phyloP scores from a whole-genome alignment of 2,888 invertebrate genomes.

The Tipula unca region DNA sequence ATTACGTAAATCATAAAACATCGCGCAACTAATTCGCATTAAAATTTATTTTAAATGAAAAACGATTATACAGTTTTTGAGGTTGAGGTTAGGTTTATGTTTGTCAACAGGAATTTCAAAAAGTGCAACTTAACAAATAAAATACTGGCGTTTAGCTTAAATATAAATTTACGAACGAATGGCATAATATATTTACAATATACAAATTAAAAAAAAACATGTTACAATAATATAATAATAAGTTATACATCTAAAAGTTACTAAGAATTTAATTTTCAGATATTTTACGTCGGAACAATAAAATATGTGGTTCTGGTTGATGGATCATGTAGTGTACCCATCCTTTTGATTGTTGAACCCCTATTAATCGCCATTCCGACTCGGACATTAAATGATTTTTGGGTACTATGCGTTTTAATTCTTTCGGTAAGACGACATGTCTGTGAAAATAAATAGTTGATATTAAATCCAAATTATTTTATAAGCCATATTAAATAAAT shows the following conservation, averaged over 20 bases:
- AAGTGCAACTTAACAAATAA: not conserved
- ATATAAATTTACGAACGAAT: not conserved
- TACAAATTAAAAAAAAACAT: not conserved
- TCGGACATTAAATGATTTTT: conserved; percentile 91
- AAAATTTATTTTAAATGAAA: too few species aligned
- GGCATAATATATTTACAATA: not conserved
- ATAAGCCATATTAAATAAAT: not conserved
- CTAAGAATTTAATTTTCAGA: conserved; percentile 37
- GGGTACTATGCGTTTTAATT: conserved; percentile 81
- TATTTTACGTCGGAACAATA: conserved; percentile 72
- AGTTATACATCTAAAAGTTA: not conserved
- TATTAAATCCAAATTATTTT: not conserved
- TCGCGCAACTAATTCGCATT: too few species aligned
- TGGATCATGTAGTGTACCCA: conserved; percentile 98
- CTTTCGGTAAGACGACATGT: conserved; percentile 91
- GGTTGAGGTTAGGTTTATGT: too few species aligned
- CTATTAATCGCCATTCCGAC: conserved; percentile 86
- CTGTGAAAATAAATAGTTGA: conserved; percentile 44
- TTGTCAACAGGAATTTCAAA: too few species aligned
- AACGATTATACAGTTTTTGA: too few species aligned
- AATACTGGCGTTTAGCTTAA: not conserved
- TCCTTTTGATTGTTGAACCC: conserved; percentile 92
- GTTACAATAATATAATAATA: not conserved
- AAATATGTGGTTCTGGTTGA: conserved; percentile 87
- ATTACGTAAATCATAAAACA: too few species aligned